Percentiles rank a stretch among this genome's conserved stretches.
phyloP scores from a whole-genome alignment of 2,888 invertebrate genomes.

The Carpatolechia fugitivella region DNA sequence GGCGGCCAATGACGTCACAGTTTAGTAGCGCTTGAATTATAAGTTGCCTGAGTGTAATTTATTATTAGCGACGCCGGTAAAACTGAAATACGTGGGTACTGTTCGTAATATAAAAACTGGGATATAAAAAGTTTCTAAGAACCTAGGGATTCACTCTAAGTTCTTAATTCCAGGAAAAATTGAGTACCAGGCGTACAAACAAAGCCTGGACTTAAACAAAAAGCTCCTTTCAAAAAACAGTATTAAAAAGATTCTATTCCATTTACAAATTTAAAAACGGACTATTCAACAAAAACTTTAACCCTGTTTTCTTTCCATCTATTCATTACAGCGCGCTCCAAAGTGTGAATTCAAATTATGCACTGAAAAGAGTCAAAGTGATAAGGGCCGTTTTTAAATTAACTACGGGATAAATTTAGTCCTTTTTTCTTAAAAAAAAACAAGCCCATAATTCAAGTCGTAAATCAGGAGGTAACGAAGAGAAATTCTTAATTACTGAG shows the following conservation, averaged over 20 bases:
- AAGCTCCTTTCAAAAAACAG: no score
- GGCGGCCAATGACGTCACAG: no score
- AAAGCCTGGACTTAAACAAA: no score
- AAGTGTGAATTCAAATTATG: slow-evolving; percentile 25
- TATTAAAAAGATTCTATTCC: background rate
- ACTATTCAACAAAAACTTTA: background rate
- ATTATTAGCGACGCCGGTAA: no score
- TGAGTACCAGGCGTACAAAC: no score
- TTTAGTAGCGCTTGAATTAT: no score
- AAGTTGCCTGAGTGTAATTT: no score
- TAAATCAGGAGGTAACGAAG: slow-evolving; percentile 58
- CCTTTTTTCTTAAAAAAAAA: slow-evolving; percentile 35
- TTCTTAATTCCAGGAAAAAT: no score
- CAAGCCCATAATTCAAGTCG: slow-evolving; percentile 52
- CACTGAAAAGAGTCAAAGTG: slow-evolving; percentile 38
- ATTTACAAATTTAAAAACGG: background rate
- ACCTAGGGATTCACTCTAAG: no score
- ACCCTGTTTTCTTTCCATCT: slow-evolving; percentile 3
- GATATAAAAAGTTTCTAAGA: no score
- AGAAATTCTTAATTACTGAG: slow-evolving; percentile 58
- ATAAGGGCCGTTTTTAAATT: slow-evolving; percentile 47
- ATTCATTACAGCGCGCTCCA: slow-evolving; percentile 3
- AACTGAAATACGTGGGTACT: no score
- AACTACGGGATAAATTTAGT: slow-evolving; percentile 43
- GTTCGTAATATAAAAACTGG: no score